Base-by-base conservation (phyloP, 1,140 invertebrate genomes). In the Dendrolimus punctatus region DNA sequence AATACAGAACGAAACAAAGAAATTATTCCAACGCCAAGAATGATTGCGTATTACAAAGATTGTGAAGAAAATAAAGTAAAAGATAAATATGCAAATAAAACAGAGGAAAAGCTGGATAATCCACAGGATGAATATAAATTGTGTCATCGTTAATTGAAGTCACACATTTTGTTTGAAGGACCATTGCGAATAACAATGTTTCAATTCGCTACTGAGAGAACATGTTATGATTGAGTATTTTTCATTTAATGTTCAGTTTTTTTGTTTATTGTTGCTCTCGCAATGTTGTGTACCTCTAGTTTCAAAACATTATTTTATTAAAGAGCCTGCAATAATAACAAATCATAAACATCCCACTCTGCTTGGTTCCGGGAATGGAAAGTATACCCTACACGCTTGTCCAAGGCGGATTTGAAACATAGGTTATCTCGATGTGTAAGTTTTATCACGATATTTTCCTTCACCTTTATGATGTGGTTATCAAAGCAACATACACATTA, bases 111-210 rank as follows among this genome's bases (percentile, higher is more conserved):
- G 49, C 58, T 49, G 58, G 53, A 50, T 56, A 61, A 65, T 62
- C 57, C 60, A 49, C 48, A 53, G 53, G 57, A 66, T 66, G 64
- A 66, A 66, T 66, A 66, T 62, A 62, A 66, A 66, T 66, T 50
- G 60, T 53, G 57, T 55, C 49, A 62, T 54, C 56, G 58, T 62
- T 59, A 66, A 62, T 64, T 66, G 64, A 66, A 60, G 60, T 60
- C 55, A 56, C 58, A 64, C 53, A 61, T 64, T 58, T 57, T 55
- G 53, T 43, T 43, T 44, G 46, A 43, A 57, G 52, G 47, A 53
- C 50, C 50, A 44, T 55, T 39, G 42, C 53, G 59, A 65, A 64
- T 65, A 61, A 48, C 50, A 65, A 61, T 60, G 50, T 46, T 56
- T 53, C 46, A 43, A 43, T 42, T 36, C 39, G 48, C 36, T 56